Base-by-base conservation (phyloP, 37 sponge, comb jelly and placozoan species). In the Ianthella basta region DNA sequence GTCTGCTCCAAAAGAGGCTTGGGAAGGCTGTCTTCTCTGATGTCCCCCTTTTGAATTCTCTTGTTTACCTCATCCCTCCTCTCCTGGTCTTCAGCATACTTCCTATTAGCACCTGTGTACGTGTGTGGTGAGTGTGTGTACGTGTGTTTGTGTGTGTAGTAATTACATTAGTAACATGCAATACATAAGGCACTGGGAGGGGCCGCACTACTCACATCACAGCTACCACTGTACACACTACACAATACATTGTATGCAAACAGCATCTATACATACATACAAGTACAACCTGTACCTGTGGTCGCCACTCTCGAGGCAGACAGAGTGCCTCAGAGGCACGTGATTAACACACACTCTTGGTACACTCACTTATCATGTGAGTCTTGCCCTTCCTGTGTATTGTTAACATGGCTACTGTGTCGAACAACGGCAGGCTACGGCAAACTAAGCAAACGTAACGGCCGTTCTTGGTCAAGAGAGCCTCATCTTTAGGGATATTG, bases 391-490 rank as follows among this genome's bases (percentile, higher is more conserved):
- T 79, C 36, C 92, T 64, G 59, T 91, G 92, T 20, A 91, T 40
- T 64, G 85, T 27, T 35, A 91, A 54, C 70, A 80, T 88, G 10
- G 70, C 66, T 0, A 88, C n/a, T 24, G 88, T 91, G 64, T 91
- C 92, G 80, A 91, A 87, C 13, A 68, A 69, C 18, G 92, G 92
- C 38, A 63, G 44, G 60, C 64, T 50, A 10, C 39, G 70, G 74
- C 92, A 91, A 34, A 88, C 92, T 18, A 77, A 63, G 54, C 92
- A 91, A 27, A 60, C 87, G 79, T 84, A 91, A 68, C 85, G 78
- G 16, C 92, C 92, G 78, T 88, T 88, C 81, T 78, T 91, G 78
- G 72, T 87, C 20, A 88, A 56, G 54, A 81, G 82, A 35, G 88
- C 92, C 36, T 91, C 92, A 1, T 84, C 82, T 15, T 74, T 72